Evolutionary conservation across 2,113 vertebrate species (phyloP).

Genomic region (Arothron firmamentum): DNA sequence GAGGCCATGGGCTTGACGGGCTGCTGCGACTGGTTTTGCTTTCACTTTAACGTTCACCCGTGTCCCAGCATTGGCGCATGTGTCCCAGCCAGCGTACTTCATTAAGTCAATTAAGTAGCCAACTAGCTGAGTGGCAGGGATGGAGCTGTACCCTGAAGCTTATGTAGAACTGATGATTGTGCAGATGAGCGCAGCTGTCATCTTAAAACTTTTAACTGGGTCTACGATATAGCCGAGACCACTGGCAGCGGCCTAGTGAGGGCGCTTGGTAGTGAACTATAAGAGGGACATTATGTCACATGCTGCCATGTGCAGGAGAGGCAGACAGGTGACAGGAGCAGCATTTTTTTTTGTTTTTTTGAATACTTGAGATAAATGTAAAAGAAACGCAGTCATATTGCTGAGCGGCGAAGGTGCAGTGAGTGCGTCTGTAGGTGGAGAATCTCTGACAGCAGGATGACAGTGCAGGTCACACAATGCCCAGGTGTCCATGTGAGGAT

Average conservation of each 20-base stretch:
- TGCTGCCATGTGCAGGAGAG: background rate
- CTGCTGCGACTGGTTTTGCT: conserved; percentile 8
- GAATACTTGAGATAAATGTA: background rate
- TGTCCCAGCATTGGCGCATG: conserved; percentile 15
- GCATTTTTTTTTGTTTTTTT: background rate
- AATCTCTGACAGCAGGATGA: conserved; percentile 36
- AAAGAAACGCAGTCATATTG: background rate
- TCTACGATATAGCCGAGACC: background rate
- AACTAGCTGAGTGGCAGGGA: conserved; percentile 36
- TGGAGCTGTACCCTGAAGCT: conserved; percentile 32
- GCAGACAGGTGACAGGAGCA: background rate
- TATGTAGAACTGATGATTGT: conserved; percentile 6
- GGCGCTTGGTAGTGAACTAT: conserved; percentile 12
- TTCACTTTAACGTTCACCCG: conserved; percentile 22
- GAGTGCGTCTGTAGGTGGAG: conserved; percentile 27
- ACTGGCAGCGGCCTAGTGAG: conserved; percentile 14
- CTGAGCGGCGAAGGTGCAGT: conserved; percentile 8
- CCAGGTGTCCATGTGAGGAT: conserved; percentile 24
- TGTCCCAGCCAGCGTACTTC: conserved; percentile 28
- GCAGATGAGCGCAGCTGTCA: conserved; percentile 27
- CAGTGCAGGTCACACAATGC: conserved; percentile 38
- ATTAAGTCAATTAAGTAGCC: conserved; percentile 62
- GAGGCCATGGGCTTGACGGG: background rate
- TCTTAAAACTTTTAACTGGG: conserved; percentile 28
- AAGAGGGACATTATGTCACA: conserved; percentile 9